A percentile compares a stretch with the other conserved stretches of the same genome.
Evolutionary conservation across 2,797 vertebrate species (phyloP).

Genomic region (Coreius guichenoti): DNA sequence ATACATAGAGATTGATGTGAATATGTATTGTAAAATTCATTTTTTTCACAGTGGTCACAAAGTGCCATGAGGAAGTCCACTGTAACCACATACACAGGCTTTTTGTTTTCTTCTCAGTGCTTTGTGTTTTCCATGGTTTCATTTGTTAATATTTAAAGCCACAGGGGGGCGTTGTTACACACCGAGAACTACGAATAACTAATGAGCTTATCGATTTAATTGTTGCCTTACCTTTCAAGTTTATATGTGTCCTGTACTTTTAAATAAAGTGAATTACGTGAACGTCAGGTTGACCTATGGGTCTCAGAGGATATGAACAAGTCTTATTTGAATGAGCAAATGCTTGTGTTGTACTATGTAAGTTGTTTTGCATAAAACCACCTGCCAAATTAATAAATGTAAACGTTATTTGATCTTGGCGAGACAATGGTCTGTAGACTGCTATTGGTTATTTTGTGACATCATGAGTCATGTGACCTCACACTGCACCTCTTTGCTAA

Average conservation of each 20-base stretch:
- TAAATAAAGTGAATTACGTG: background rate
- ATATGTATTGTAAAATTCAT: slow-evolving; percentile 66
- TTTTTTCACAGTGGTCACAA: slow-evolving; percentile 76
- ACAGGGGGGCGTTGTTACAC: slow-evolving; percentile 30
- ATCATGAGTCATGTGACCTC: background rate
- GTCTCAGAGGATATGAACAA: background rate
- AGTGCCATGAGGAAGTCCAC: slow-evolving; percentile 78
- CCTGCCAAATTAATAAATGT: slow-evolving; percentile 4
- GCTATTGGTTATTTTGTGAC: background rate
- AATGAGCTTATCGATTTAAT: background rate
- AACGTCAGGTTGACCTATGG: background rate
- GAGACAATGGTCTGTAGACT: background rate
- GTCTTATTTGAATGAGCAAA: background rate
- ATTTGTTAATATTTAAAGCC: slow-evolving; percentile 10
- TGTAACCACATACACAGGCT: slow-evolving; percentile 70
- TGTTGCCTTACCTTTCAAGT: slow-evolving; percentile 32
- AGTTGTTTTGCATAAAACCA: slow-evolving; percentile 13
- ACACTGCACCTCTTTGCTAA: background rate
- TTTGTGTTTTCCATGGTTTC: slow-evolving; percentile 33
- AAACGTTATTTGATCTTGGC: slow-evolving; percentile 9
- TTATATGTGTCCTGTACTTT: slow-evolving; percentile 5
- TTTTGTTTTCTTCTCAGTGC: slow-evolving; percentile 65
- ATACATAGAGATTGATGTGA: background rate
- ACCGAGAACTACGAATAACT: background rate
- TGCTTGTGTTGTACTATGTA: slow-evolving; percentile 7